phyloP scores from a whole-genome alignment of 2,797 vertebrate genomes.

The Gila robusta region DNA sequence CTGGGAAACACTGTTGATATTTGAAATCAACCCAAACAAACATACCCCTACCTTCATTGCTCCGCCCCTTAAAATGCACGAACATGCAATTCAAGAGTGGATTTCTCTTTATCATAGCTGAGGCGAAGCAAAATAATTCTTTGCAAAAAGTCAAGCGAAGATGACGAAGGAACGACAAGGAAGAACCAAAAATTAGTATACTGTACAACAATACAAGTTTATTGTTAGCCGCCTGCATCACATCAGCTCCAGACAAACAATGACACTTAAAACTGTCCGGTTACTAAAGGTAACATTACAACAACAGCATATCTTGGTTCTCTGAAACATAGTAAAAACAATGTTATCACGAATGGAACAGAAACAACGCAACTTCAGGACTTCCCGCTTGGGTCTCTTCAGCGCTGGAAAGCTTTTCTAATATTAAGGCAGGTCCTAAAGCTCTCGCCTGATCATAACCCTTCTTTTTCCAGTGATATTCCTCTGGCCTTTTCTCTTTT shows the following conservation, averaged over 20 bases:
- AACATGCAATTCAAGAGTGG: background rate
- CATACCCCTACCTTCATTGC: background rate
- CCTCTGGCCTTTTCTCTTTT: background rate
- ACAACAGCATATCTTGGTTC: too few species aligned
- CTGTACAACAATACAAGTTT: background rate
- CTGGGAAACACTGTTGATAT: background rate
- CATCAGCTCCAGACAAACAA: background rate
- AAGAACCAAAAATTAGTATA: too few species aligned
- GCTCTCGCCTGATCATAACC: background rate
- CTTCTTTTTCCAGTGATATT: background rate
- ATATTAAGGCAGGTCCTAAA: too few species aligned
- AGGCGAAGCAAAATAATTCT: background rate
- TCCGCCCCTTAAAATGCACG: background rate
- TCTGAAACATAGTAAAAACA: too few species aligned
- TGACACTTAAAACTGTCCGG: background rate
- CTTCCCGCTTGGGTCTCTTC: too few species aligned
- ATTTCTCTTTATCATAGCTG: background rate
- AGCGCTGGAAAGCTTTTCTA: too few species aligned
- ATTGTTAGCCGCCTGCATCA: background rate
- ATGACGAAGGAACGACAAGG: background rate
- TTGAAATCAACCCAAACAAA: background rate
- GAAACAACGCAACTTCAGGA: too few species aligned
- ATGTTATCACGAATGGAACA: too few species aligned
- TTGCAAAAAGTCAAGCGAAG: background rate
- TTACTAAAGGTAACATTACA: background rate